These are phyloP conservation scores for Sinopyrophorus schimmeli DNA, from an alignment of 2,888 invertebrate species.

Conservation along the genomic window DNA sequence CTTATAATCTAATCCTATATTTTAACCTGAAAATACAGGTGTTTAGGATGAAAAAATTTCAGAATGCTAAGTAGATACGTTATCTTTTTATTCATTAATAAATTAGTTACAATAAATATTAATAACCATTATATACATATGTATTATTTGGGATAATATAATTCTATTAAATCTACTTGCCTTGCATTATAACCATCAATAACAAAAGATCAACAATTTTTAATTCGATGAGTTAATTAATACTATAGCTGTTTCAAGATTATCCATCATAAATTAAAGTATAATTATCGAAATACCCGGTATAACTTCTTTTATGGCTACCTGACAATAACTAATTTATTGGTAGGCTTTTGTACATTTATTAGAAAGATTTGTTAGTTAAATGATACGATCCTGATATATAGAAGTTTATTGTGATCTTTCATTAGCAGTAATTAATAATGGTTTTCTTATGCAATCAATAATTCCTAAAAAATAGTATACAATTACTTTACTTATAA, in stretches of 20 bases:
- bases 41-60: no score
- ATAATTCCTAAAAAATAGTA: no score
- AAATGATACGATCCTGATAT: no score
- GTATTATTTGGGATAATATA: not conserved
- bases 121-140: not conserved
- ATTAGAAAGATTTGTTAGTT: not conserved
- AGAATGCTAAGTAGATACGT: no score
- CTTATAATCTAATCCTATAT: slow-evolving; percentile 12
- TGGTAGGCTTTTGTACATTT: slow-evolving; percentile 5
- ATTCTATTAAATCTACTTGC: not conserved
- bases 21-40: slow-evolving; percentile 25
- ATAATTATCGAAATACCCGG: slow-evolving; percentile 13
- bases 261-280: slow-evolving; percentile 18
- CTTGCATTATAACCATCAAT: not conserved
- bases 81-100: no score
- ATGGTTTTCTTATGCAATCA: no score
- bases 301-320: slow-evolving; percentile 1
- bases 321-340: slow-evolving; percentile 16
- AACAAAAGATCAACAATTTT: slow-evolving; percentile 1
- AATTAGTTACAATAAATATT: not conserved
- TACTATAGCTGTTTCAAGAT: slow-evolving; percentile 1
- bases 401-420: no score
- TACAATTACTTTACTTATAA: no score
- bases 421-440: no score
- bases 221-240: slow-evolving; percentile 2